Percentiles rank a stretch among this genome's conserved stretches.
phyloP scores from a whole-genome alignment of 1,140 invertebrate genomes.

The Conus ventricosus region DNA sequence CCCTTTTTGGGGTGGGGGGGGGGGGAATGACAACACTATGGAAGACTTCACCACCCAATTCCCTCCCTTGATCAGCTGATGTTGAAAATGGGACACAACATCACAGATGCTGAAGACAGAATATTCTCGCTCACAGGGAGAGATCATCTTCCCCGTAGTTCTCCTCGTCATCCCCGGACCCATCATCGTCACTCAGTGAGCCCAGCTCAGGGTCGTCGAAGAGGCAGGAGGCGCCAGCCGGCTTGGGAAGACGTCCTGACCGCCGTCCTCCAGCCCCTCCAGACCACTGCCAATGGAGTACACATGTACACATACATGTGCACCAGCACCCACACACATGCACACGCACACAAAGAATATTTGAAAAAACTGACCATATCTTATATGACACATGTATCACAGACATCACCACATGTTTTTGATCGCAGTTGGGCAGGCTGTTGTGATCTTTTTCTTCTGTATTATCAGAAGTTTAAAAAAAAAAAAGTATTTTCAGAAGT shows the following conservation, averaged over 20 bases:
- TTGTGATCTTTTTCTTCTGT: no score
- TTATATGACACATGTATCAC: not conserved
- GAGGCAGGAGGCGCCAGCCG: not conserved
- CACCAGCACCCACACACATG: not conserved
- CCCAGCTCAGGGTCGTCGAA: constrained; percentile 15
- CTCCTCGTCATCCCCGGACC: constrained; percentile 30
- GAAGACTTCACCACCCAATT: no score
- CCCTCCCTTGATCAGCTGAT: no score
- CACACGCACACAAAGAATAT: not conserved
- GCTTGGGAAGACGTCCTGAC: not conserved
- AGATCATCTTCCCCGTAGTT: constrained; percentile 42
- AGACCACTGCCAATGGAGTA: not conserved
- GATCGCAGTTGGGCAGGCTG: no score
- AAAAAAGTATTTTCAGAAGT: no score
- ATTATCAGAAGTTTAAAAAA: no score
- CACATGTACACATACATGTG: not conserved
- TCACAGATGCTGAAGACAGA: not conserved
- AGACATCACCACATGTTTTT: not conserved
- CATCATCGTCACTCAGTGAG: constrained; percentile 22
- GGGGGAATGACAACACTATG: no score
- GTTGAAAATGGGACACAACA: no score
- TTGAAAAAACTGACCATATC: no score
- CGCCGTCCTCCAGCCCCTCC: not conserved
- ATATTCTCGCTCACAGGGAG: not conserved
- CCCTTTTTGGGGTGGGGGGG: no score